Conservation (phyloP, 2,888 invertebrate genomes). For the Unio delphinus region DNA sequence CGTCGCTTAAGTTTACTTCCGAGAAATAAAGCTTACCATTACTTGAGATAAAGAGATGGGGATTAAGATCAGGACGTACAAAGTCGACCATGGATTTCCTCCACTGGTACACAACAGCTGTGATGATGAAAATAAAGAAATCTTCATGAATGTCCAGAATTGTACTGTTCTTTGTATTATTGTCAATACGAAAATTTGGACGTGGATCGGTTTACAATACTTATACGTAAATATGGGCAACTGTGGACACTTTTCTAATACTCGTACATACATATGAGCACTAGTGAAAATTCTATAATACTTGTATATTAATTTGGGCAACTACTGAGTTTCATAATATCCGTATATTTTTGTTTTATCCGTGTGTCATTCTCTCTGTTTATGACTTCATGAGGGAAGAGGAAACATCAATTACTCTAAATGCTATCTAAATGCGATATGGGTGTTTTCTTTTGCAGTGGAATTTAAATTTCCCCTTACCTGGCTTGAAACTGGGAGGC, state of each 20-base stretch:
- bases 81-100: conserved; percentile 86
- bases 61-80: conserved; percentile 90
- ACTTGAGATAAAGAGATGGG: conserved; percentile 87
- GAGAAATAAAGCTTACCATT: conserved; percentile 97
- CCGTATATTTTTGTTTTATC: too few species aligned
- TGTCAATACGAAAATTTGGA: too few species aligned
- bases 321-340: too few species aligned
- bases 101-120: conserved; percentile 82
- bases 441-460: too few species aligned
- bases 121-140: conserved; percentile 6
- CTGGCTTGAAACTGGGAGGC: conserved; percentile 91
- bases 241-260: too few species aligned
- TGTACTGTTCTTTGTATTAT: neutral
- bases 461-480: conserved; percentile 58
- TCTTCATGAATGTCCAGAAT: neutral
- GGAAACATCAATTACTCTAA: neutral
- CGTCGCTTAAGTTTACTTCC: conserved; percentile 85
- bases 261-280: too few species aligned
- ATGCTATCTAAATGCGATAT: too few species aligned
- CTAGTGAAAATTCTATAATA: too few species aligned
- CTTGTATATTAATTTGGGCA: too few species aligned
- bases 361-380: neutral
- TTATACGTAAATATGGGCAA: too few species aligned
- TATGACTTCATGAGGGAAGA: neutral
- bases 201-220: too few species aligned